Percentiles rank a stretch among this genome's conserved stretches.
phyloP scores from a whole-genome alignment of 2,113 vertebrate species.

The Trogon surrucura region DNA sequence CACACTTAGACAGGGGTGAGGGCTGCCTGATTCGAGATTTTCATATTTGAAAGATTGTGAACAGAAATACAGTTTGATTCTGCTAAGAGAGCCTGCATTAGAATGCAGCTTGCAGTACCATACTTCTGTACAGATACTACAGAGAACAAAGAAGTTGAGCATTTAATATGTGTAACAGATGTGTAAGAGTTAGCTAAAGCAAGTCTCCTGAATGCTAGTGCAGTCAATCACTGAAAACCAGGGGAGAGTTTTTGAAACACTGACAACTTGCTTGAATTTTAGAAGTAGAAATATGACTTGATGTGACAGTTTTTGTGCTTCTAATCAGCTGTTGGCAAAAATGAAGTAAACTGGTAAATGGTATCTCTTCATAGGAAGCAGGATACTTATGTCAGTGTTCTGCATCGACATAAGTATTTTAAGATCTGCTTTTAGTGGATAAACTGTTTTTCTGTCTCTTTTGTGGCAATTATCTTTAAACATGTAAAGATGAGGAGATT shows the following conservation, averaged over 20 bases:
- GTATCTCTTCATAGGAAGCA: not conserved
- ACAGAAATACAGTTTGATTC: not conserved
- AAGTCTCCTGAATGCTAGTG: not conserved
- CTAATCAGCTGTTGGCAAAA: not conserved
- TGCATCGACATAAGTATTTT: not conserved
- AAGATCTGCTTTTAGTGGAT: too few relatives aligned
- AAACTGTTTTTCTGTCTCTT: not conserved
- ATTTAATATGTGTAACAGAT: not conserved
- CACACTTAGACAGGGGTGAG: not conserved
- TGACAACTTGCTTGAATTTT: not conserved
- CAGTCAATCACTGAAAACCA: not conserved
- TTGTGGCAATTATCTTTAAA: not conserved
- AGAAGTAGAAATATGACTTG: not conserved
- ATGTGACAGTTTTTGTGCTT: not conserved
- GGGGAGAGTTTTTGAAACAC: not conserved
- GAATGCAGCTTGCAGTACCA: not conserved
- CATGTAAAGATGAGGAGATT: not conserved
- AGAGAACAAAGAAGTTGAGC: not conserved
- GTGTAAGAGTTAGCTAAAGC: not conserved
- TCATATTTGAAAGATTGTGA: not conserved
- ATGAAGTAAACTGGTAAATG: not conserved
- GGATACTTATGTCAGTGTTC: not conserved
- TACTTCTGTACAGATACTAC: not conserved
- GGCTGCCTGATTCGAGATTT: not conserved
- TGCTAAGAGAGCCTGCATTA: not conserved